Conservation (phyloP, 2,113 vertebrate genomes). For the Panthera leo region DNA sequence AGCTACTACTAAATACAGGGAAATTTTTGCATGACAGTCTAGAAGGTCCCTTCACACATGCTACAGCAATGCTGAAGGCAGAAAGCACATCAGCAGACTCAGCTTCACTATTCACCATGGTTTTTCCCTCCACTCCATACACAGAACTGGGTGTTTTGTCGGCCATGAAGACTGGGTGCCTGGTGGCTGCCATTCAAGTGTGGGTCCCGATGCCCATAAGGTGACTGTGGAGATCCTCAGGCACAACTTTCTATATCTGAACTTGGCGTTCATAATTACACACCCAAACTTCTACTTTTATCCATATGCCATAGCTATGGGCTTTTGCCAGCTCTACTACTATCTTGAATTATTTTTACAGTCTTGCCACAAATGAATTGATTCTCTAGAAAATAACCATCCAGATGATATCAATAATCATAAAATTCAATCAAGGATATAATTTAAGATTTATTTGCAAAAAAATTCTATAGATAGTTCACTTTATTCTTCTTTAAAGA, state of each 20-base stretch:
- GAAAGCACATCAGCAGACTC: neutral
- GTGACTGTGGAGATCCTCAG: neutral
- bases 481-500: neutral
- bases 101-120: neutral
- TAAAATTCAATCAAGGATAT: neutral
- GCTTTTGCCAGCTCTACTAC: neutral
- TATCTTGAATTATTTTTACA: neutral
- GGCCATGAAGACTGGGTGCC: neutral
- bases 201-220: accelerated
- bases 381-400: neutral
- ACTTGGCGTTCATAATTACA: neutral
- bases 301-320: neutral
- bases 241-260: neutral
- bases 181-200: neutral
- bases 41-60: neutral
- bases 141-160: neutral
- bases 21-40: neutral
- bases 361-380: neutral
- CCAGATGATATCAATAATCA: neutral
- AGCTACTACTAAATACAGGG: neutral
- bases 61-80: neutral
- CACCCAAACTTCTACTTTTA: neutral
- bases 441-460: neutral
- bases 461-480: neutral
- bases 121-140: neutral